Evolutionary conservation across 2,888 invertebrate genomes (phyloP), one percentile per base, ranked within the genome.

Genomic region (Megaustenia siamemsis): DNA sequence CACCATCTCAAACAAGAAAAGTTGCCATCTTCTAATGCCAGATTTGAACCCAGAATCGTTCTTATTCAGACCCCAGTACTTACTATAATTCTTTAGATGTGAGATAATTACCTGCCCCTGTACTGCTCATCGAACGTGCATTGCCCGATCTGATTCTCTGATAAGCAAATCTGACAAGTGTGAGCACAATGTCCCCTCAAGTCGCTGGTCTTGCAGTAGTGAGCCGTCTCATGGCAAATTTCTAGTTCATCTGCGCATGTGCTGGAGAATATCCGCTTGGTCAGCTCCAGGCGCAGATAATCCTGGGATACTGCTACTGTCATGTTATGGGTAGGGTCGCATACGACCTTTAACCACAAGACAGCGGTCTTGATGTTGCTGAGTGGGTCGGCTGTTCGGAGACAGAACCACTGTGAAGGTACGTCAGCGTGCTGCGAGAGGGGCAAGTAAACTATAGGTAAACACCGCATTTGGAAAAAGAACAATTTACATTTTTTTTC

Each of bases 341-440:
- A 92, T 18, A 91, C 88, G 35, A 90, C 87, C 82, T 92, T 89
- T 63, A 90, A 81, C 86, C 91, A 91, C 32, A 92, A 83, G 83
- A 90, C 87, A 1, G 88, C 90, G 43, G 86, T 85, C 75, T 86
- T 86, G 28, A 91, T 89, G 66, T 89, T 86, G 10, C 88, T 86
- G 5, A 88, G 69, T 10, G 89, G 90, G 38, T 89, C 88, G 5
- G 87, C 85, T 28, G 90, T 85, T 3, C 92, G 85, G 68, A 92
- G 83, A 77, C 91, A 92, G 89, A 90, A 90, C 82, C 71, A 73
- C 32, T 60, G 49, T n/a, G 35, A 24, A 0, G 10, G 40, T 28
- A 38, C 24, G 21, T 56, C 60, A 0, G n/a, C 28, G 40, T 82
- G 82, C 73, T 82, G 66, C 15, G 66, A 43, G 45, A 45, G 21